Base-by-base conservation (phyloP, 2,888 invertebrate species). In the Aplocera efformata region DNA sequence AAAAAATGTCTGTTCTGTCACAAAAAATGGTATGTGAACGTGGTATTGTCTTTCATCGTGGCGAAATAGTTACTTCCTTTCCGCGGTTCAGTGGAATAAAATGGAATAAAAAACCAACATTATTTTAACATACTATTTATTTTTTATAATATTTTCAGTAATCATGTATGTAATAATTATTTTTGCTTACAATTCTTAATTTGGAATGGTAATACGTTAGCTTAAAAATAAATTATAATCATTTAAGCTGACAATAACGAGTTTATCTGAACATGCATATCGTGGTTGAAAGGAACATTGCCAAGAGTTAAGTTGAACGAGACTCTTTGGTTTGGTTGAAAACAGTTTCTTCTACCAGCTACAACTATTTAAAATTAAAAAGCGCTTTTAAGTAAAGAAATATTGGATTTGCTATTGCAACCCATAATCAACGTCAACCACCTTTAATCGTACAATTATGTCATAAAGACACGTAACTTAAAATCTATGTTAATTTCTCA, bases 171-270 rank as follows among this genome's bases (percentile, higher is more conserved):
- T 74, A 67, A 74, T 77, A 72, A 77, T 80, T 72, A 79, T 71
- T 76, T 45, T 79, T 75, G 74, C 81, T 83, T 83, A 85, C 77
- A 82, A 71, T 78, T 79, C 70, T 82, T 82, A 86, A 82, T 85
- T 86, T 88, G 86, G 86, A 88, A 88, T 88, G 88, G 77, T 84
- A 85, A 77, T 75, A 83, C 67, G 69, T 76, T 80, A 80, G 72
- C 84, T 84, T 84, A 84, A 77, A 82, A 84, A 82, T 82, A 84
- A 86, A 83, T 84, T 79, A 84, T 79, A 78, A 70, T 64, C 58
- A 69, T 67, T 64, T 62, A 61, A 68, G 60, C 56, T 69, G 72
- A 73, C 67, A 65, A 66, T 58, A 61, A 58, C 17, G 53, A 36
- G 29, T 39, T 58, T 53, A 56, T 58, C 65, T 58, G 51, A 63